Base-by-base conservation (phyloP, 1,140 invertebrate genomes). In the Trichonephila clavipes region DNA sequence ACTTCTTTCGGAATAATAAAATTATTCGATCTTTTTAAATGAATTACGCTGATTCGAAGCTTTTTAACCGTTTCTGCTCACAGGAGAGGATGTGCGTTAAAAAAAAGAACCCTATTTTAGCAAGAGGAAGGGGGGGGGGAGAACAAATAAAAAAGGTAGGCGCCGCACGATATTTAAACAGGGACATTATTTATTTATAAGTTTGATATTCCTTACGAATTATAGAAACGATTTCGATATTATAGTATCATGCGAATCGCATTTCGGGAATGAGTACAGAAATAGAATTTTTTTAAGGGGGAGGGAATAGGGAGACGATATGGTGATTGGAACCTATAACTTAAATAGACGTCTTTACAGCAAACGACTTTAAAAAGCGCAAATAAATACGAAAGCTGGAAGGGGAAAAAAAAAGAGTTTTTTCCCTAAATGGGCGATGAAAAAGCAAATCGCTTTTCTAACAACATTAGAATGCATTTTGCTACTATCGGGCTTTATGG, bases 401-500 rank as follows among this genome's bases (percentile, higher is more conserved):
- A 18, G 83, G 21, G n/a, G 59, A 82, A 34, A 89, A 34, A 81
- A 82, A 61, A 14, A 34, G 28, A 1, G 28, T 28, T 10, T 58
- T 82, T 61, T 85, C 40, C n/a, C 69, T 93, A 93, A 93, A 93
- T 93, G 92, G 91, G 40, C 59, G 92, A 64, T 93, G 92, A 93
- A 93, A 93, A 93, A 93, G 85, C 66, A 93, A 93, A 93, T 93
- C 92, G 91, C 64, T 92, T 92, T 93, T 93, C 69, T 93, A 93
- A 93, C 92, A 93, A 69, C 72, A 93, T 93, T 93, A 93, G 92
- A 93, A 93, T 93, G 69, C 85, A 62, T 93, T 93, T 88, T 62
- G 34, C 40, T 62, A 62, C 82, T 87, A 92, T 92, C 85, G 18
- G 77, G 34, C 85, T 88, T 93, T 88, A 93, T 88, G 92, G 59